Evolutionary conservation across 2,888 invertebrate species (phyloP).

Genomic region (Melitaea athalia): DNA sequence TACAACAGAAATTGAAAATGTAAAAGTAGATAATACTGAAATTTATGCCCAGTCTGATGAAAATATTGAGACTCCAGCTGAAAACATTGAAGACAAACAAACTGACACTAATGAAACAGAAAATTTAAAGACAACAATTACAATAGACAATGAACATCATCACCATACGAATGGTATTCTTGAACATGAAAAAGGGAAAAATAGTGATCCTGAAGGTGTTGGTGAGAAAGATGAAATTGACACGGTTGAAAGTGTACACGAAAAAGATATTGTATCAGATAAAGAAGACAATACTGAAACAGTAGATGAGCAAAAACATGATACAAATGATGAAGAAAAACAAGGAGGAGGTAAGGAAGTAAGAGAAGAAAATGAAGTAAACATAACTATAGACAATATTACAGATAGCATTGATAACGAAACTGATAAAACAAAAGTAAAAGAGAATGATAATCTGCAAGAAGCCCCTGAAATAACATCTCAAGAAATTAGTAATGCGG

Average conservation of each 20-base stretch:
- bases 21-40: constrained; percentile 24
- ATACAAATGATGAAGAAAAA: constrained; percentile 40
- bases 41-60: constrained; percentile 25
- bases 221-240: constrained; percentile 40
- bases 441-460: constrained; percentile 30
- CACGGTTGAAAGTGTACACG: constrained; percentile 35
- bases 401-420: constrained; percentile 21
- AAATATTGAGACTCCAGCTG: neutral
- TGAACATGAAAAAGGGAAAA: constrained; percentile 50
- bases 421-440: constrained; percentile 26
- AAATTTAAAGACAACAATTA: constrained; percentile 46
- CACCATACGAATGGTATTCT: constrained; percentile 25
- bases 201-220: constrained; percentile 36
- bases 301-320: constrained; percentile 28
- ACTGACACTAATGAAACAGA: constrained; percentile 39
- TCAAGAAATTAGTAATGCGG: constrained; percentile 18
- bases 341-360: constrained; percentile 24
- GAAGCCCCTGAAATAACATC: constrained; percentile 26
- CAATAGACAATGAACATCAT: constrained; percentile 39
- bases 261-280: constrained; percentile 41
- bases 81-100: constrained; percentile 25
- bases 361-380: constrained; percentile 30
- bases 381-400: neutral
- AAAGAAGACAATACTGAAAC: constrained; percentile 34
- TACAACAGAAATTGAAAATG: constrained; percentile 26